phyloP scores from a whole-genome alignment of 2,113 vertebrate species.

The Lutjanus erythropterus region DNA sequence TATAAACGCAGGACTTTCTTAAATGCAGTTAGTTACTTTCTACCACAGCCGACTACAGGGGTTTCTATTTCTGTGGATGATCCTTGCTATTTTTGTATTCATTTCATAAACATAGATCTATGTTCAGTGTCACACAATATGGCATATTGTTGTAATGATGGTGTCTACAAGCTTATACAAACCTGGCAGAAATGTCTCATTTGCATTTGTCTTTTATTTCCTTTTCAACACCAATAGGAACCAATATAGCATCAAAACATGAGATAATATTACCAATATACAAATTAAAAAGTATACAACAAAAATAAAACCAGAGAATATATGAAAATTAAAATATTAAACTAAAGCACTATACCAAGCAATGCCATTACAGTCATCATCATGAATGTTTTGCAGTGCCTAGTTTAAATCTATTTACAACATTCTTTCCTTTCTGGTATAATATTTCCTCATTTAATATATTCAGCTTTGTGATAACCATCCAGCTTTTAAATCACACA shows the following conservation, averaged over 20 bases:
- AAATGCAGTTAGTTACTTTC: background rate
- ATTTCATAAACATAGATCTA: background rate
- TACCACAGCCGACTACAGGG: background rate
- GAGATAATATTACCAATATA: slow-evolving; percentile 72
- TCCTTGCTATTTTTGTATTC: background rate
- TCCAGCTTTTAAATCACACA: slow-evolving; percentile 29
- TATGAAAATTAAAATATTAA: slow-evolving; percentile 63
- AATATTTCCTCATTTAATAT: slow-evolving; percentile 55
- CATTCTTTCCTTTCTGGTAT: slow-evolving; percentile 51
- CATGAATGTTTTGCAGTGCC: slow-evolving; percentile 58
- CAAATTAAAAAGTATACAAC: slow-evolving; percentile 73
- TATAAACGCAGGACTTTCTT: background rate
- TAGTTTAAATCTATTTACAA: slow-evolving; percentile 68
- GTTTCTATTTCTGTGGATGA: background rate
- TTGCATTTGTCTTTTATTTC: slow-evolving; percentile 70
- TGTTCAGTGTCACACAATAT: background rate
- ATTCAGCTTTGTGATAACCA: slow-evolving; percentile 47
- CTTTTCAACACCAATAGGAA: slow-evolving; percentile 76
- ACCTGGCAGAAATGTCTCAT: background rate
- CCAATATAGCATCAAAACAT: slow-evolving; percentile 68
- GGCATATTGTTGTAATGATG: background rate
- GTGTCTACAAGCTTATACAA: background rate
- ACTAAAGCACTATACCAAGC: slow-evolving; percentile 71
- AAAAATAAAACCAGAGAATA: slow-evolving; percentile 54
- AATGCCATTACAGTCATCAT: slow-evolving; percentile 40